Conservation (phyloP, 2,797 vertebrate genomes). For the Myotis findleyi region DNA sequence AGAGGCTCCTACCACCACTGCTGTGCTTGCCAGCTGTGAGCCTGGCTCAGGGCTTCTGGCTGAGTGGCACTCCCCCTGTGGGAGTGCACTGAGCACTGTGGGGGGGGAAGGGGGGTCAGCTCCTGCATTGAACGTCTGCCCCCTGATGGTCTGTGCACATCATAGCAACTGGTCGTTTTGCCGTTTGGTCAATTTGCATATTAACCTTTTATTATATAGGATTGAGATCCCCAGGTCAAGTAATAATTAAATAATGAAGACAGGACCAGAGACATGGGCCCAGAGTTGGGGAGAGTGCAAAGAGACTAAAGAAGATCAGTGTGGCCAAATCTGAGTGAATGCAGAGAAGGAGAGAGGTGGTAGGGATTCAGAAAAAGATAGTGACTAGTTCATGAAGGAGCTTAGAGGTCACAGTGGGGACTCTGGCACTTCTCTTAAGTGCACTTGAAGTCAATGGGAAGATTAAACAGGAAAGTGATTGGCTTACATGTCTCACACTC, state of each 20-base stretch:
- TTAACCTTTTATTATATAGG: no score
- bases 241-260: not conserved
- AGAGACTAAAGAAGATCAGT: not conserved
- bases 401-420: not conserved
- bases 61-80: no score
- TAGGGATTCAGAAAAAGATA: not conserved
- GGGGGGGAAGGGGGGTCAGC: no score
- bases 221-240: not conserved
- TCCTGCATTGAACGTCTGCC: no score
- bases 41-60: no score
- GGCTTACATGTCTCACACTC: not conserved
- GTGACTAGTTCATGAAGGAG: not conserved
- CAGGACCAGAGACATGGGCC: not conserved
- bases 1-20: no score
- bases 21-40: no score
- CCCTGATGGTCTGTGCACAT: no score
- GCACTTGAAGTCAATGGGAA: not conserved
- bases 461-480: not conserved
- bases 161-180: no score
- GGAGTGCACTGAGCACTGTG: no score
- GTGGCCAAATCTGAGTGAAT: not conserved
- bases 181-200: no score
- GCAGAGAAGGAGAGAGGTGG: not conserved
- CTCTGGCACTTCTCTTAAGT: not conserved
- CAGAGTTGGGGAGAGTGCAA: not conserved